phyloP scores from a whole-genome alignment of 2,113 vertebrate species.

The Dipodomys merriami region DNA sequence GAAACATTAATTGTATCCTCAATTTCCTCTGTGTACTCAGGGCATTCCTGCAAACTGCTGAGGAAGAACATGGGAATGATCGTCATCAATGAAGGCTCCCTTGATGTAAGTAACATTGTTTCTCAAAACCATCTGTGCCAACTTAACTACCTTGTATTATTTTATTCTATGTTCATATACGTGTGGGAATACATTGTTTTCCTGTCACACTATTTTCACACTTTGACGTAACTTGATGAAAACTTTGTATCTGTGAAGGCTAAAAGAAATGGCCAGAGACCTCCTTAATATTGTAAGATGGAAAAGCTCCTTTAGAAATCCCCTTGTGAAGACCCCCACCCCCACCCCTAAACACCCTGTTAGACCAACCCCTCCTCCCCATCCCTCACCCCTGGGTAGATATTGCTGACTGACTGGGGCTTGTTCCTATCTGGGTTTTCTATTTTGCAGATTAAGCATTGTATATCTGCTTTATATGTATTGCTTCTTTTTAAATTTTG shows the following conservation, averaged over 20 bases:
- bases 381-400: too few species aligned
- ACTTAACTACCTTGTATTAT: accelerated
- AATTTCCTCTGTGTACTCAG: conserved; percentile 81
- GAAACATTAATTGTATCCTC: neutral
- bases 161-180: neutral
- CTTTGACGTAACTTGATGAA: neutral
- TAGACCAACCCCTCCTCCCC: too few species aligned
- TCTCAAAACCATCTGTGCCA: neutral
- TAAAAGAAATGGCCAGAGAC: conserved; percentile 54
- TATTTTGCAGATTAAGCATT: conserved; percentile 19
- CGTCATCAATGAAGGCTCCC: conserved; percentile 96
- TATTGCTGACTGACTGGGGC: neutral
- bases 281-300: conserved; percentile 31
- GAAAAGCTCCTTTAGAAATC: neutral
- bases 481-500: conserved; percentile 12
- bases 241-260: conserved; percentile 39
- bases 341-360: too few species aligned
- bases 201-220: neutral
- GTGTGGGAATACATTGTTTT: neutral
- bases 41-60: conserved; percentile 97
- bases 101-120: conserved; percentile 93
- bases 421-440: neutral
- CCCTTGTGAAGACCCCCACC: too few species aligned
- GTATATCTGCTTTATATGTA: neutral
- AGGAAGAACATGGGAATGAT: conserved; percentile 98